Evolutionary conservation across 2,888 invertebrate genomes (phyloP).

Genomic region (Agonopterix subpropinquella): DNA sequence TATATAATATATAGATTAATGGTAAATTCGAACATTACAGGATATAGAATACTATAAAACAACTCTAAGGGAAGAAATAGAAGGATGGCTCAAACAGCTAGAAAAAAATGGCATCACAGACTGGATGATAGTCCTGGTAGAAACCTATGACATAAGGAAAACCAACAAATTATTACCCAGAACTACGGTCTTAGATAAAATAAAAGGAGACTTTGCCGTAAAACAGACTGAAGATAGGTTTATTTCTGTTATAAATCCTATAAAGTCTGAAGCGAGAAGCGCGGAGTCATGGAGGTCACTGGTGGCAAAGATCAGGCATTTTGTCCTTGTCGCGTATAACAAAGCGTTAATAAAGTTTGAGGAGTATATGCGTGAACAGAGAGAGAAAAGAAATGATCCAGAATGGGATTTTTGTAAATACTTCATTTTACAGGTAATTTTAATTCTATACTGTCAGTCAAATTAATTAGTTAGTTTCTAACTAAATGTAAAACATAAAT

Average conservation of each 20-base stretch:
- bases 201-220: constrained; percentile 93
- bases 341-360: constrained; percentile 90
- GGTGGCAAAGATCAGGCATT: constrained; percentile 86
- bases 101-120: constrained; percentile 85
- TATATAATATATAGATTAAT: no score
- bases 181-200: constrained; percentile 95
- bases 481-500: no score
- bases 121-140: constrained; percentile 96
- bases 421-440: constrained; percentile 88
- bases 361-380: constrained; percentile 90
- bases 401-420: constrained; percentile 97
- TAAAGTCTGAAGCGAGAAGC: constrained; percentile 90
- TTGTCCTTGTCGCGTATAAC: constrained; percentile 91
- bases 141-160: constrained; percentile 93
- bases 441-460: not conserved
- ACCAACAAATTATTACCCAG: constrained; percentile 93
- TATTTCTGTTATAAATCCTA: constrained; percentile 92
- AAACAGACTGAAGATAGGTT: constrained; percentile 90
- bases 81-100: constrained; percentile 89
- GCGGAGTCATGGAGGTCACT: constrained; percentile 94
- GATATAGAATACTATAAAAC: constrained; percentile 95
- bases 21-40: constrained; percentile 61
- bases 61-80: constrained; percentile 91
- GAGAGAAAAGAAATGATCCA: constrained; percentile 91
- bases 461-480: no score